Evolutionary conservation across 1,140 invertebrate species (phyloP).

Genomic region (Heliconius hewitsoni): DNA sequence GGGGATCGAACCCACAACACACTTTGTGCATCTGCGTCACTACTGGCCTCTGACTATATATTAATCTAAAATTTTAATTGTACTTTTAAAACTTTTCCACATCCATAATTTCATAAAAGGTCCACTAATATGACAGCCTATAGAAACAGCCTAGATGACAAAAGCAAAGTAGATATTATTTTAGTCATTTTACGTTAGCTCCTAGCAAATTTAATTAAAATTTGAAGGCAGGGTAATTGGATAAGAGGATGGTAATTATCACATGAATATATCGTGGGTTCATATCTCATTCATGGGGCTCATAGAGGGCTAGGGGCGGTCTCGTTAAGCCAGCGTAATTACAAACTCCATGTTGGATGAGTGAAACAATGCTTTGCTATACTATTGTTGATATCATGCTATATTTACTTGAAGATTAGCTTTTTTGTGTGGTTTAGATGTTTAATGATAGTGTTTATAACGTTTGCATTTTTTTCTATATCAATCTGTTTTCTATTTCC

Average conservation of each 20-base stretch:
- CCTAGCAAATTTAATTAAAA: slow-evolving; percentile 24
- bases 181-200: slow-evolving; percentile 14
- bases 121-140: slow-evolving; percentile 9
- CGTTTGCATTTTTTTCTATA: too few species aligned
- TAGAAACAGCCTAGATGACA: not conserved
- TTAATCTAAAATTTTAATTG: too few species aligned
- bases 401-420: not conserved
- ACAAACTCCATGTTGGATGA: slow-evolving; percentile 22
- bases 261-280: slow-evolving; percentile 34
- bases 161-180: slow-evolving; percentile 4
- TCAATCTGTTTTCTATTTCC: too few species aligned
- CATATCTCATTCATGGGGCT: slow-evolving; percentile 36
- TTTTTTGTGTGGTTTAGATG: not conserved
- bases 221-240: slow-evolving; percentile 29
- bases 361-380: slow-evolving; percentile 19
- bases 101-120: not conserved
- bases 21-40: too few species aligned
- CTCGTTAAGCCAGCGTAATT: slow-evolving; percentile 33
- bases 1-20: too few species aligned
- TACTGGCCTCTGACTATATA: not conserved
- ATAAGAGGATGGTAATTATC: slow-evolving; percentile 35
- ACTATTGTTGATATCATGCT: not conserved
- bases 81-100: not conserved
- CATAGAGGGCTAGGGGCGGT: slow-evolving; percentile 27
- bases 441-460: not conserved